Conservation (phyloP, 2,113 vertebrate species). For the Tringa solitaria region DNA sequence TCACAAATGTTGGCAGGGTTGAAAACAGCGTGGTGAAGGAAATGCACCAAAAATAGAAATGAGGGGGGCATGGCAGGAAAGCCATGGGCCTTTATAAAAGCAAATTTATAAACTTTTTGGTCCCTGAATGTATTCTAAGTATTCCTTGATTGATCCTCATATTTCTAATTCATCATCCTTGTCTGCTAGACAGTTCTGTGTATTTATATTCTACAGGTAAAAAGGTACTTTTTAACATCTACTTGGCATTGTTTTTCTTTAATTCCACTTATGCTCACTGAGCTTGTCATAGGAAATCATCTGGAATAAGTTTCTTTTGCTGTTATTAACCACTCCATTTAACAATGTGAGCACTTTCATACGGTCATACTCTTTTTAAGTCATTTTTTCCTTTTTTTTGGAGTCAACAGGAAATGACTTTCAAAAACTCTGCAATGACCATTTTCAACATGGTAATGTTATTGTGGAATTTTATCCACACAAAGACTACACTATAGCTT, state of each 20-base stretch:
- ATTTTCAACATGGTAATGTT: background rate
- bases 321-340: conserved; percentile 42
- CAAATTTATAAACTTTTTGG: background rate
- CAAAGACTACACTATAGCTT: background rate
- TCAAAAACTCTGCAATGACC: background rate
- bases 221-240: background rate
- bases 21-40: background rate
- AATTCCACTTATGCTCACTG: background rate
- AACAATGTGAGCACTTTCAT: background rate
- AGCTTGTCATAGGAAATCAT: conserved; percentile 18
- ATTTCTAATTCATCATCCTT: background rate
- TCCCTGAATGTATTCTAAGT: background rate
- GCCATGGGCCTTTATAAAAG: rapidly evolving
- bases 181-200: background rate
- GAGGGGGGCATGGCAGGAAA: rapidly evolving
- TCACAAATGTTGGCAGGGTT: background rate
- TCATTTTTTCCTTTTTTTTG: background rate
- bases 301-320: conserved; percentile 1
- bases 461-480: background rate
- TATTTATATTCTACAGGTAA: background rate
- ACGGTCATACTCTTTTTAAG: rapidly evolving
- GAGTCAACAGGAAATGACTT: background rate
- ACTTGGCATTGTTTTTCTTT: background rate
- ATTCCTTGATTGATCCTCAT: background rate
- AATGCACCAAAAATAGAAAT: background rate